Evolutionary conservation across 2,888 invertebrate genomes (phyloP), one percentile per base, ranked within the genome.

Genomic region (Unio delphinus): DNA sequence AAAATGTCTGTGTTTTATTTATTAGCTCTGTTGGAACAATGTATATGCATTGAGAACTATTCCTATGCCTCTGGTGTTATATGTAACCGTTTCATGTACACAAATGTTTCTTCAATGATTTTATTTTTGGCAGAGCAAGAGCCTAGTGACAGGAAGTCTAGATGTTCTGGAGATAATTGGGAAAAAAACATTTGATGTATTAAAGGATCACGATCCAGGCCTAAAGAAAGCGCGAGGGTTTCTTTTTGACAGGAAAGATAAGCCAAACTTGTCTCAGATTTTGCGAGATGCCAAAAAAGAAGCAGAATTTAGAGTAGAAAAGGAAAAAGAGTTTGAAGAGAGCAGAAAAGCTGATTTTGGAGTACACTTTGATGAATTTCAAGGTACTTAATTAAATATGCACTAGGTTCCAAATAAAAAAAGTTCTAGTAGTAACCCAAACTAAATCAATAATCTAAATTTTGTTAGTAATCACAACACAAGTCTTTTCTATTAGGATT

Each of bases 101-200:
- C 18, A 58, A 45, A 45, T 34, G 20, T 4, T 28, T n/a, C 26
- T 57, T 57, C 7, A 26, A 7, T 28, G n/a, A 57, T 23, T 55
- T 45, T 8, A 61, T 61, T 20, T 63, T 57, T 70, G 76, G 0
- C 69, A 87, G 86, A 80, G 86, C 67, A 87, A 86, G 64, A 76
- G 75, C 18, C 67, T 90, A 11, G 88, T 90, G 8, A 83, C 86
- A 54, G 90, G 90, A 23, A 85, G 90, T 62, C 78, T 91, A 34
- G 97, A 96, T 86, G 97, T 97, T 0, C 90, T 98, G 63, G 98
- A 98, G 90, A 94, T 95, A 0, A 95, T 98, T 78, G 98, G 98
- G 11, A 97, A 97, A 89, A 97, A 97, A 89, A 98, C 97, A 0
- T 96, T 97, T 94, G 95, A 95, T 87, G 96, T 96, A 0, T 90